A percentile compares a stretch with the other conserved stretches of the same genome.
Conservation (phyloP, 2,888 invertebrate species). For the Epirrhoe alternata region DNA sequence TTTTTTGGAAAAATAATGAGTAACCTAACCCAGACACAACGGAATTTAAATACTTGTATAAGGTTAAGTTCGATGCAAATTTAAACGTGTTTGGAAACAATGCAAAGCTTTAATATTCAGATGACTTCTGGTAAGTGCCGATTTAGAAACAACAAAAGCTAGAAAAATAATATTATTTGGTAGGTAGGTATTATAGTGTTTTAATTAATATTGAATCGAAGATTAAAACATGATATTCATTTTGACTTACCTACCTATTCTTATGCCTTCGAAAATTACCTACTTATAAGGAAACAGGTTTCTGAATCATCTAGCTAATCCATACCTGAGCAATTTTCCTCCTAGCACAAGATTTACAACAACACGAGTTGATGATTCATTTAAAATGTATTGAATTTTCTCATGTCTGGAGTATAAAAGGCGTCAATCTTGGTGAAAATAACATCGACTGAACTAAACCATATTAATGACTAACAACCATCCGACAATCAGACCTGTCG, state of each 20-base stretch:
- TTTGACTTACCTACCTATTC: too few relatives aligned
- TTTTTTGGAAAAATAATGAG: background rate
- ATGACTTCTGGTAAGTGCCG: background rate
- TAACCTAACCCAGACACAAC: constrained; percentile 6
- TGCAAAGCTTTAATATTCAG: background rate
- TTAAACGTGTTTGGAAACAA: constrained; percentile 11
- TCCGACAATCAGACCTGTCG: background rate
- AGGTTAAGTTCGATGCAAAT: constrained; percentile 14
- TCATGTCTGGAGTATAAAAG: too few relatives aligned
- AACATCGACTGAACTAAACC: background rate
- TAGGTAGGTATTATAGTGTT: too few relatives aligned
- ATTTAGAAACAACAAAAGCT: background rate
- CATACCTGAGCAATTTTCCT: background rate
- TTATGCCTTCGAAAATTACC: too few relatives aligned
- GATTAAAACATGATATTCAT: background rate
- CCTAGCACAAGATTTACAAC: background rate
- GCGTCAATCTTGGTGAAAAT: too few relatives aligned
- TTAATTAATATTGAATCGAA: background rate
- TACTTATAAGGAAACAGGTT: background rate
- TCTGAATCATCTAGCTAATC: background rate
- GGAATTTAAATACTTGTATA: constrained; percentile 11
- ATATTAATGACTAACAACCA: background rate
- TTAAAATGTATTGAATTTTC: too few relatives aligned
- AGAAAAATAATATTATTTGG: background rate
- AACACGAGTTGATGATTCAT: too few relatives aligned